Evolutionary conservation across 2,113 vertebrate genomes (phyloP).

Genomic region (Macquaria australasica): DNA sequence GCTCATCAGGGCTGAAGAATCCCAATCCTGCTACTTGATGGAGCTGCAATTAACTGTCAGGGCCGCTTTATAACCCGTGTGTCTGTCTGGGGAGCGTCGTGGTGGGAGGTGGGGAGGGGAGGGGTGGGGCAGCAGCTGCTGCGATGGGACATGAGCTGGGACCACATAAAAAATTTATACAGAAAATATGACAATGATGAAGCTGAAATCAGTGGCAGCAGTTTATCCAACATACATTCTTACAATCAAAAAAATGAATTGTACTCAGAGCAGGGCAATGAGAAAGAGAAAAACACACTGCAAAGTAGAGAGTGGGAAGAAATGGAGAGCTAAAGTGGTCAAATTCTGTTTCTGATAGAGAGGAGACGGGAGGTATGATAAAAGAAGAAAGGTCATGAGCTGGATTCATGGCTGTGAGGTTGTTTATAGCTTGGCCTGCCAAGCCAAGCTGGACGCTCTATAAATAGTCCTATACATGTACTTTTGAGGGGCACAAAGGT

Average conservation of each 20-base stretch:
- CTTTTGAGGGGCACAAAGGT: slow-evolving; percentile 33
- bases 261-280: neutral
- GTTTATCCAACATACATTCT: neutral
- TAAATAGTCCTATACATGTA: slow-evolving; percentile 39
- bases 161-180: neutral
- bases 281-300: neutral
- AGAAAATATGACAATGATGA: neutral
- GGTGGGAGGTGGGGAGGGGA: neutral
- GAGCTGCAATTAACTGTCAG: slow-evolving; percentile 64
- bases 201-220: neutral
- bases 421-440: neutral
- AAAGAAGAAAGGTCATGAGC: neutral
- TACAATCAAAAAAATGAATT: neutral
- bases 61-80: slow-evolving; percentile 22
- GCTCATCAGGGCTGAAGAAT: slow-evolving; percentile 68
- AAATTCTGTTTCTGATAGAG: neutral
- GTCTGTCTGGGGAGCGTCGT: slow-evolving; percentile 10
- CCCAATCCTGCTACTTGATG: slow-evolving; percentile 50
- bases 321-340: neutral
- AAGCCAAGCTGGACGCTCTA: slow-evolving; percentile 9
- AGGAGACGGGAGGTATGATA: neutral
- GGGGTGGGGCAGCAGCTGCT: neutral
- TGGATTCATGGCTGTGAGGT: neutral
- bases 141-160: neutral
- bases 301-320: neutral